These are phyloP conservation scores for Cerastis rubricosa DNA, from an alignment of 2,888 invertebrate species.

Conservation along the genomic window DNA sequence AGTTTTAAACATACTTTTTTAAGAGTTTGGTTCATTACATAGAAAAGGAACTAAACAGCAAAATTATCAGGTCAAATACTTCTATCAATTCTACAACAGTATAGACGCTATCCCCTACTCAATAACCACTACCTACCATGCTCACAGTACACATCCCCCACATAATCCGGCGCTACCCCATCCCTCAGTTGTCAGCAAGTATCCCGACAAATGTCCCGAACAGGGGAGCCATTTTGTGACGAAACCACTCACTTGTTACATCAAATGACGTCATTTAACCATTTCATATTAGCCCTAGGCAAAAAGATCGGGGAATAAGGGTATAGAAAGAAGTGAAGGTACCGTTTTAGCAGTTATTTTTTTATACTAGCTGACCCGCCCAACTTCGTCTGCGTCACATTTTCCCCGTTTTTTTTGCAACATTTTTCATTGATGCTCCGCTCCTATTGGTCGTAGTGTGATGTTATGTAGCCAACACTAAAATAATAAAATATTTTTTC, in stretches of 20 bases:
- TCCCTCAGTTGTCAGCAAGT: conserved; percentile 76
- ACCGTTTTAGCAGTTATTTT: neutral
- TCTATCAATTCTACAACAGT: neutral
- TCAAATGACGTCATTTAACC: conserved; percentile 64
- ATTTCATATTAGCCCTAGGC: conserved; percentile 56
- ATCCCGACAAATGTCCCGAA: conserved; percentile 67
- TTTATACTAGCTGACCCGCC: neutral
- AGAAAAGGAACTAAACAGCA: neutral
- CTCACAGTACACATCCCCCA: conserved; percentile 67
- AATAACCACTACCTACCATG: conserved; percentile 47
- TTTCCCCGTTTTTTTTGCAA: too few species aligned
- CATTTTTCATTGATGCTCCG: too few species aligned
- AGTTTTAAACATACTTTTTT: neutral
- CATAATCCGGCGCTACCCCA: conserved; percentile 63
- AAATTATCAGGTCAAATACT: neutral
- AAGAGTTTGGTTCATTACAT: neutral
- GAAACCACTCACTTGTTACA: conserved; percentile 50
- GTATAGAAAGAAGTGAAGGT: conserved; percentile 4
- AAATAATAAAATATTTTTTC: too few species aligned
- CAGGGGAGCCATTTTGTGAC: conserved; percentile 67
- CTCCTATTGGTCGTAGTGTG: too few species aligned
- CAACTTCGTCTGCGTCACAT: too few species aligned
- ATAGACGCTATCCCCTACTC: conserved; percentile 4
- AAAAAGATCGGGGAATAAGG: conserved; percentile 18
- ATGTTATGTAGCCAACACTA: too few species aligned